These are phyloP conservation scores for Periphyllus acericola DNA, from an alignment of 2,888 invertebrate genomes.

Conservation along the genomic window DNA sequence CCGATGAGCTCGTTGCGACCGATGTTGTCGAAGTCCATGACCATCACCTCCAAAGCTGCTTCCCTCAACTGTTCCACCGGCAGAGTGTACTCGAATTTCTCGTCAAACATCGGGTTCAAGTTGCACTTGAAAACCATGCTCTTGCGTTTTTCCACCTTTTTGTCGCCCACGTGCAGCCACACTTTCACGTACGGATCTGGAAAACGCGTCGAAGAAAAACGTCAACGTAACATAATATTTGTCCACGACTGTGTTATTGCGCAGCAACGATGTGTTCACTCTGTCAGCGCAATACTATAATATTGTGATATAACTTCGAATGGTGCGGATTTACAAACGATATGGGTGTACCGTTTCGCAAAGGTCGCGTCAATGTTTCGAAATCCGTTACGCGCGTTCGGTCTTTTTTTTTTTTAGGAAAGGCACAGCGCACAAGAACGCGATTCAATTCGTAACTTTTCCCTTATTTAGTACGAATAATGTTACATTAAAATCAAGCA, in stretches of 20 bases:
- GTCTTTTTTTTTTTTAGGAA: too few relatives aligned
- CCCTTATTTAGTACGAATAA: too few relatives aligned
- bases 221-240: not conserved
- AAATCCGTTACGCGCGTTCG: too few relatives aligned
- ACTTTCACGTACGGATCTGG: constrained; percentile 98
- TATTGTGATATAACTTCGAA: too few relatives aligned
- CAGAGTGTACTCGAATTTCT: constrained; percentile 94
- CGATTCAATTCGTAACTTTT: too few relatives aligned
- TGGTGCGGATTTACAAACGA: too few relatives aligned
- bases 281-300: too few relatives aligned
- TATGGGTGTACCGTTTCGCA: too few relatives aligned
- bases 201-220: constrained; percentile 65
- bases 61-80: constrained; percentile 97
- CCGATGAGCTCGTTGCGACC: constrained; percentile 93
- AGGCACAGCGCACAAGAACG: too few relatives aligned
- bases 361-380: too few relatives aligned
- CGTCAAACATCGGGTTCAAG: constrained; percentile 94
- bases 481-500: too few relatives aligned
- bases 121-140: constrained; percentile 94
- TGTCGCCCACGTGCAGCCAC: constrained; percentile 95
- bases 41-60: constrained; percentile 91
- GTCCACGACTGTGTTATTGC: not conserved
- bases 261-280: too few relatives aligned
- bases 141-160: constrained; percentile 94
- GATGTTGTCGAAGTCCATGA: constrained; percentile 98